phyloP scores from a whole-genome alignment of 2,888 invertebrate species.

The Gastrophysa polygoni region DNA sequence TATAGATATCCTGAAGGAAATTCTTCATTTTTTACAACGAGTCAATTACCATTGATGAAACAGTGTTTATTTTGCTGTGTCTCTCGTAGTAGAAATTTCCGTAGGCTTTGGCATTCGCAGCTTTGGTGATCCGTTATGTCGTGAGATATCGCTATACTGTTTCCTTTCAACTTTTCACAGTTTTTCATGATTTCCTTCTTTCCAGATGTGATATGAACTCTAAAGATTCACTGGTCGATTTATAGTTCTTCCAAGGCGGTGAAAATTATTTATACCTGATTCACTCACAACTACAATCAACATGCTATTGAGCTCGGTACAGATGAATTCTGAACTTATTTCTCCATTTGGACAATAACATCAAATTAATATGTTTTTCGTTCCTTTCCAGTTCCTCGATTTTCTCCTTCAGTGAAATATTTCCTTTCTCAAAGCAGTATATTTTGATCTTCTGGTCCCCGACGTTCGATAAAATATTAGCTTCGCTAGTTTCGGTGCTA shows the following conservation, averaged over 20 bases:
- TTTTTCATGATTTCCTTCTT: constrained; percentile 1
- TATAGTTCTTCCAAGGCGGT: constrained; percentile 7
- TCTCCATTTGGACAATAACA: constrained; percentile 11
- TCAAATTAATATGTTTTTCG: constrained; percentile 7
- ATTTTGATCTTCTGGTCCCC: constrained; percentile 7
- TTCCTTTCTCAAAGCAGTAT: constrained; percentile 5
- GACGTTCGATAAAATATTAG: constrained; percentile 10
- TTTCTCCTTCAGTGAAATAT: constrained; percentile 10
- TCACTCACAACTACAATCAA: neutral
- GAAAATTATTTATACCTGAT: constrained; percentile 8
- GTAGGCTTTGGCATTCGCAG: no score
- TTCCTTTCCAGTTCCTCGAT: constrained; percentile 7
- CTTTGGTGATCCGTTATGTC: no score
- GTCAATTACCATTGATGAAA: no score
- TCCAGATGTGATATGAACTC: constrained; percentile 3
- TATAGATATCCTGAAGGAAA: no score
- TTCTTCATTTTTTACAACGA: no score
- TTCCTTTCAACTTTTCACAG: constrained; percentile 5
- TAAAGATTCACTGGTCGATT: constrained; percentile 6
- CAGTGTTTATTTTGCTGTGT: no score
- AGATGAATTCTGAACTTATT: neutral
- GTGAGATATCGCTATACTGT: no score
- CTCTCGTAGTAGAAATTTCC: no score
- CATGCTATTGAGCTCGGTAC: constrained; percentile 2
- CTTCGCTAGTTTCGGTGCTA: constrained; percentile 1